Conservation (phyloP, 2,113 vertebrate species). For the Nyctibius bracteatus region DNA sequence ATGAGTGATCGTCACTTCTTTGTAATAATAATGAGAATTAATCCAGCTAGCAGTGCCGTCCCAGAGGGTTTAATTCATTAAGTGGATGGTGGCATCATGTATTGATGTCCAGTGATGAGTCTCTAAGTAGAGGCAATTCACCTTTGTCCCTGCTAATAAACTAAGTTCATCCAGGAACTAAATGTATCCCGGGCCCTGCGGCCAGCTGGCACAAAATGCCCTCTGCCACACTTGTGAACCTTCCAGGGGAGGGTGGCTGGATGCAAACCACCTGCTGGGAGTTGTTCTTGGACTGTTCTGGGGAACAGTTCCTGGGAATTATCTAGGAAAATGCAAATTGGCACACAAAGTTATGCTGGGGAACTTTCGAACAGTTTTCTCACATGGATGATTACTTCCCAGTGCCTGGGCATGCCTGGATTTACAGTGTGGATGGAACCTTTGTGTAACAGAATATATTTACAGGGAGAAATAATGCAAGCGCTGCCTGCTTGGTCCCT, state of each 20-base stretch:
- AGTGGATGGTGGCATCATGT: neutral
- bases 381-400: neutral
- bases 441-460: neutral
- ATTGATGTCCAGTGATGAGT: neutral
- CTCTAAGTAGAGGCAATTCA: neutral
- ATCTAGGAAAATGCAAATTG: neutral
- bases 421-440: neutral
- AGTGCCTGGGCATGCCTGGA: neutral
- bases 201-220: slow-evolving; percentile 28
- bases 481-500: neutral
- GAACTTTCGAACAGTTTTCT: neutral
- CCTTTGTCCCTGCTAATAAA: slow-evolving; percentile 6
- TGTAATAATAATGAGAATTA: neutral
- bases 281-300: neutral
- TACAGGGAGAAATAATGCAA: neutral
- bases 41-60: neutral
- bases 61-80: neutral
- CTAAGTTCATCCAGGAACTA: slow-evolving; percentile 4
- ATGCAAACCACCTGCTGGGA: neutral
- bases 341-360: neutral
- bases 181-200: neutral
- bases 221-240: neutral
- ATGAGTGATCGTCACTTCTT: rapidly evolving
- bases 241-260: slow-evolving; percentile 3
- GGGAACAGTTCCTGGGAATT: neutral